phyloP scores from a whole-genome alignment of 1,140 invertebrate species.

The Papilio polytes region DNA sequence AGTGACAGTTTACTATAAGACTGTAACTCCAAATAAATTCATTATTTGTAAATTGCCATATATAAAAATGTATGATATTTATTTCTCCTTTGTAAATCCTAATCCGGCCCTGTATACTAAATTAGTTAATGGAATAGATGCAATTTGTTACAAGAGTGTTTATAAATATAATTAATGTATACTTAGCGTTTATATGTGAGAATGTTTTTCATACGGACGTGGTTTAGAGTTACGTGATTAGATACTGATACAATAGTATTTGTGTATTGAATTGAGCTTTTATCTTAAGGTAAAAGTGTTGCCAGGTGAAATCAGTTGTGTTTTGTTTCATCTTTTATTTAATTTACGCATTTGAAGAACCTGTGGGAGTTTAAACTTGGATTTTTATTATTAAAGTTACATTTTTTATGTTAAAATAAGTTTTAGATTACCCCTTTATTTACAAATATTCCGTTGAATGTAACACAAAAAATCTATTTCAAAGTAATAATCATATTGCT shows the following conservation, averaged over 20 bases:
- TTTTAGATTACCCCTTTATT: too few relatives aligned
- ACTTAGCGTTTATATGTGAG: conserved; percentile 80
- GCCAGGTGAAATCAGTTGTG: neutral
- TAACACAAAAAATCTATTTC: too few relatives aligned
- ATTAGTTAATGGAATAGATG: conserved; percentile 58
- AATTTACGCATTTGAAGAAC: too few relatives aligned
- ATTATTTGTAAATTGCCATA: neutral
- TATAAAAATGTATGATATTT: conserved; percentile 23
- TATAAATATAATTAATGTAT: conserved; percentile 73
- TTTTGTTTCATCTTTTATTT: too few relatives aligned
- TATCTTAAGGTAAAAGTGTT: conserved; percentile 56
- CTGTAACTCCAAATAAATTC: too few relatives aligned
- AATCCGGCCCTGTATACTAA: conserved; percentile 10
- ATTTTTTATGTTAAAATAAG: too few relatives aligned
- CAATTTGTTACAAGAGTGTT: conserved; percentile 74
- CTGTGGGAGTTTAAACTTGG: too few relatives aligned
- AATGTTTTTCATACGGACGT: conserved; percentile 75
- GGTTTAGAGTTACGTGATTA: conserved; percentile 71
- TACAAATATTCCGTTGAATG: too few relatives aligned
- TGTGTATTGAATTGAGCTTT: conserved; percentile 66
- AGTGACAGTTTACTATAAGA: too few relatives aligned
- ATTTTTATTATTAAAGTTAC: too few relatives aligned
- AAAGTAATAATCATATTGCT: too few relatives aligned
- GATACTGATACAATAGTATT: conserved; percentile 63
- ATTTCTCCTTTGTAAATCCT: conserved; percentile 10